Percentiles rank a stretch among this genome's conserved stretches.
Evolutionary conservation across 1,140 invertebrate species (phyloP).

Genomic region (Magallana ariakensis): DNA sequence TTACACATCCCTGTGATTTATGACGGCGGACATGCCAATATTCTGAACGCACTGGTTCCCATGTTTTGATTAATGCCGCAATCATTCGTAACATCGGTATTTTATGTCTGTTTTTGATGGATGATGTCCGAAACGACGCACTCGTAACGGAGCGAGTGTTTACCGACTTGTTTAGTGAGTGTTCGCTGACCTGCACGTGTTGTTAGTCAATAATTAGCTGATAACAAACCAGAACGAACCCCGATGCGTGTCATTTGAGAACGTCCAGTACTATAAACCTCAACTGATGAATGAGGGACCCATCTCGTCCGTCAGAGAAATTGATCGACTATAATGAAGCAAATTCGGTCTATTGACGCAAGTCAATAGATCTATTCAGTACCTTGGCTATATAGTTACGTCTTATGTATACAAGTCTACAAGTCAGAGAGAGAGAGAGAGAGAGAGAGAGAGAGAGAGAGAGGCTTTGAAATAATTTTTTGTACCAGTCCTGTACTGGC

Average conservation of each 20-base stretch:
- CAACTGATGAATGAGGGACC: background rate
- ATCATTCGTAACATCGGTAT: constrained; percentile 8
- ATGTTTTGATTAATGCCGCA: constrained; percentile 4
- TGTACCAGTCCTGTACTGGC: too few relatives aligned
- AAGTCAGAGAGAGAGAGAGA: constrained; percentile 51
- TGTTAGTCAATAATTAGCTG: background rate
- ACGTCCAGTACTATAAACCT: background rate
- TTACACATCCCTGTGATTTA: background rate
- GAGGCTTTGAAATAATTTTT: background rate
- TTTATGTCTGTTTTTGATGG: constrained; percentile 19
- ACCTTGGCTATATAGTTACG: too few relatives aligned
- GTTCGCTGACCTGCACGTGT: background rate
- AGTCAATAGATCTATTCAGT: background rate
- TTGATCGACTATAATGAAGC: background rate
- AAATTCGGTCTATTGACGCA: background rate
- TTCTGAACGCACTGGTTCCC: background rate
- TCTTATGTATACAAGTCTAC: too few relatives aligned
- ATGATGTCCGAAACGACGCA: constrained; percentile 1
- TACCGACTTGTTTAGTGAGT: constrained; percentile 20
- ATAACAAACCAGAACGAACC: background rate
- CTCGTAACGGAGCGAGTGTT: background rate
- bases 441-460: too few relatives aligned
- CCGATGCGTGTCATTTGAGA: background rate
- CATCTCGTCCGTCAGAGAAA: background rate
- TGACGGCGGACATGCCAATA: constrained; percentile 18